phyloP scores from a whole-genome alignment of 2,888 invertebrate species.

The Nomada lathburiana region DNA sequence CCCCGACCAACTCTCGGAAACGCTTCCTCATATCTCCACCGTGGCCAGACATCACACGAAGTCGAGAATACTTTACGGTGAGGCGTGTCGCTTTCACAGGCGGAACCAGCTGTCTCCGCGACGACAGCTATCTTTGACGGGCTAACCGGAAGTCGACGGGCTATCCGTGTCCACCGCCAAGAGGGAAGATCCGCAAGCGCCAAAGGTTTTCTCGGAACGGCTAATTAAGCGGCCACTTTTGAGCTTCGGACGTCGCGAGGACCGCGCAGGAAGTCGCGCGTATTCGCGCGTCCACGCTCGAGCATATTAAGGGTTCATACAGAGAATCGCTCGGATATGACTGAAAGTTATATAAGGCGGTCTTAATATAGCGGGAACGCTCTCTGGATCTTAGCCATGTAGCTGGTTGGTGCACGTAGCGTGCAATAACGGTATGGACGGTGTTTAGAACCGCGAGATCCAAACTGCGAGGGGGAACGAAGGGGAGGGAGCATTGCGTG shows the following conservation, averaged over 20 bases:
- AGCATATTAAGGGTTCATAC: constrained; percentile 68
- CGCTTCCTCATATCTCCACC: background rate
- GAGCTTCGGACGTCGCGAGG: constrained; percentile 5
- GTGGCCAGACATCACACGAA: background rate
- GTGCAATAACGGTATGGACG: constrained; percentile 10
- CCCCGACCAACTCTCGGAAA: background rate
- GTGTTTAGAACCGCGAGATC: constrained; percentile 32
- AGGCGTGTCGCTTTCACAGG: constrained; percentile 7
- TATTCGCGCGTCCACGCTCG: constrained; percentile 31
- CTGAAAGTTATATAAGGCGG: constrained; percentile 76
- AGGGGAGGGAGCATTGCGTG: background rate
- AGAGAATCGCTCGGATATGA: constrained; percentile 67
- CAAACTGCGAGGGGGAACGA: background rate
- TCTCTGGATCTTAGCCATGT: constrained; percentile 78
- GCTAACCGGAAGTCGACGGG: constrained; percentile 49
- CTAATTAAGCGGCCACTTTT: constrained; percentile 65
- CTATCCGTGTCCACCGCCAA: constrained; percentile 16
- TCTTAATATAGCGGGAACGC: constrained; percentile 78
- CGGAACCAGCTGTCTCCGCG: constrained; percentile 22
- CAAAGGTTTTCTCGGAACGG: constrained; percentile 67
- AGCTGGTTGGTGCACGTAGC: constrained; percentile 60
- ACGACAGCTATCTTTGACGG: constrained; percentile 30
- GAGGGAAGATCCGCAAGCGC: constrained; percentile 24
- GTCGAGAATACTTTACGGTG: background rate
- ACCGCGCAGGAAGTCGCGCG: constrained; percentile 41